Percentiles rank a stretch among this genome's conserved stretches.
Conservation (phyloP, 53 echinoderm and acorn worm genomes). For the Holothuria leucospilota region DNA sequence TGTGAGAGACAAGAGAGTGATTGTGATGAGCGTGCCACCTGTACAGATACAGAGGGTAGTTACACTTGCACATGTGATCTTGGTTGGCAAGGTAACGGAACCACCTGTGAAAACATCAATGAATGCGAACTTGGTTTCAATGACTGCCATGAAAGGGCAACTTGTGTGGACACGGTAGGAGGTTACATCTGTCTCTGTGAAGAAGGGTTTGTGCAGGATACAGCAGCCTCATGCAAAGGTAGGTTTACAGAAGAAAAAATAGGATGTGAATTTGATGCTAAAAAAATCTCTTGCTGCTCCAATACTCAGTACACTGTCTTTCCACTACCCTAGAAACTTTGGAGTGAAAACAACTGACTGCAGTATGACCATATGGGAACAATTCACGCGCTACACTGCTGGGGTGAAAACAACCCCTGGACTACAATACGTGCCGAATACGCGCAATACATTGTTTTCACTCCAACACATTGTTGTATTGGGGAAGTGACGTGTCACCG, state of each 20-base stretch:
- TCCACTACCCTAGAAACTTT: too few species aligned
- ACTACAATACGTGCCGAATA: too few species aligned
- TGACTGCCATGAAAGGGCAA: slow-evolving; percentile 37
- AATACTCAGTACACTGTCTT: too few species aligned
- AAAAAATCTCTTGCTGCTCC: too few species aligned
- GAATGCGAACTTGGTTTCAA: slow-evolving; percentile 62
- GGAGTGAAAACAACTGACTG: too few species aligned
- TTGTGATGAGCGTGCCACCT: slow-evolving; percentile 62
- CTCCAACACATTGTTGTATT: too few species aligned
- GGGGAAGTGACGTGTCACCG: too few species aligned
- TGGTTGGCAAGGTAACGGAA: slow-evolving; percentile 55
- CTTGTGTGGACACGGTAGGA: neutral
- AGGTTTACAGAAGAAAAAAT: neutral
- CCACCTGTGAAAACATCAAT: slow-evolving; percentile 56
- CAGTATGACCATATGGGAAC: too few species aligned
- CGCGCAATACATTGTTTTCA: too few species aligned
- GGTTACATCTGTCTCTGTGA: slow-evolving; percentile 15
- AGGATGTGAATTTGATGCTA: too few species aligned
- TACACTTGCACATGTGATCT: slow-evolving; percentile 65
- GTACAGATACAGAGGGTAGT: slow-evolving; percentile 67
- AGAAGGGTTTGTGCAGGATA: slow-evolving; percentile 12
- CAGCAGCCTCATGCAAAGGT: neutral
- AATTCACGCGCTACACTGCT: too few species aligned
- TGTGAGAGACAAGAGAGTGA: slow-evolving; percentile 47
- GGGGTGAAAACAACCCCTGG: too few species aligned